phyloP scores from a whole-genome alignment of 2,888 invertebrate genomes.

The Erannis defoliaria region DNA sequence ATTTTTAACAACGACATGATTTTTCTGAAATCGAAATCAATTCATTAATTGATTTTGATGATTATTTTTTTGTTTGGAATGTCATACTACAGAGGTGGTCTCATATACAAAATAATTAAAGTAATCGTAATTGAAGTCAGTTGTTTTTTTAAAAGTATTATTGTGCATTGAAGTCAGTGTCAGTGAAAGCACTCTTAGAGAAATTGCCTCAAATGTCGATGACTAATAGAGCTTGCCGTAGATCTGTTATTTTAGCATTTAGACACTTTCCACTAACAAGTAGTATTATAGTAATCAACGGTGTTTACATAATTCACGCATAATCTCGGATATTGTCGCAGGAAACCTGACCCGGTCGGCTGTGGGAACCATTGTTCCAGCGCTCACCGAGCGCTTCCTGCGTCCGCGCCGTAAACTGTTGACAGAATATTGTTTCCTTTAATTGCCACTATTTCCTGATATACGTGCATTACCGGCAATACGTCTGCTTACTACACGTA shows the following conservation, averaged over 20 bases:
- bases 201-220: too few species aligned
- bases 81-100: too few species aligned
- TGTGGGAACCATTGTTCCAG: slow-evolving; percentile 48
- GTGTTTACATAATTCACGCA: slow-evolving; percentile 22
- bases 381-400: slow-evolving; percentile 37
- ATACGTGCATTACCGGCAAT: slow-evolving; percentile 12
- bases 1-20: too few species aligned
- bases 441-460: slow-evolving; percentile 27
- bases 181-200: too few species aligned
- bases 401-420: slow-evolving; percentile 21
- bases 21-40: too few species aligned
- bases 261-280: background rate
- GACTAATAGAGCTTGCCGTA: background rate
- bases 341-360: slow-evolving; percentile 31
- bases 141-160: too few species aligned
- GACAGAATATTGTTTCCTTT: slow-evolving; percentile 30
- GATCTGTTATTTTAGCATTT: background rate
- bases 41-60: too few species aligned
- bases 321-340: slow-evolving; percentile 27
- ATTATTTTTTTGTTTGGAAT: too few species aligned
- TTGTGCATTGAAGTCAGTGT: too few species aligned
- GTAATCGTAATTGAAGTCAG: too few species aligned
- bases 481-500: background rate
- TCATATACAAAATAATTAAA: too few species aligned
- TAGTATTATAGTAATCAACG: background rate